Evolutionary conservation across 2,888 invertebrate species (phyloP).

Genomic region (Drosophila birchii): DNA sequence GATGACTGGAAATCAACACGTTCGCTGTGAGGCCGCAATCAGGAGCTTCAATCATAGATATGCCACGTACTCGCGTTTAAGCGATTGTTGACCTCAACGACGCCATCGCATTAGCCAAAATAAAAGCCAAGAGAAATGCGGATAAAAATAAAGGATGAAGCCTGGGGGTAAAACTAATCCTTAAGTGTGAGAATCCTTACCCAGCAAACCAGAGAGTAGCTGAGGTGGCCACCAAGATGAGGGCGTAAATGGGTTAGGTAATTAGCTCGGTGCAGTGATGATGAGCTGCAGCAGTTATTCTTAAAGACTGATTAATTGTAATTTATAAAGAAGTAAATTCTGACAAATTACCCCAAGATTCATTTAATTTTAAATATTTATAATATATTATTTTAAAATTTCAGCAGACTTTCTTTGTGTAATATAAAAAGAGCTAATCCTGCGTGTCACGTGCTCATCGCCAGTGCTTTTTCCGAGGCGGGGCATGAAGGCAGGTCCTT

Average conservation of each 20-base stretch:
- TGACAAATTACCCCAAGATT: background rate
- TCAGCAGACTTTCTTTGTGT: accelerated
- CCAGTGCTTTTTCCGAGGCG: background rate
- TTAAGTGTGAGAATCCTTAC: background rate
- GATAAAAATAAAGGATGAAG: conserved; percentile 24
- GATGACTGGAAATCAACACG: conserved; percentile 59
- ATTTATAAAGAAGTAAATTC: background rate
- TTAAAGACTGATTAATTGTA: background rate
- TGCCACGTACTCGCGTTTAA: conserved; percentile 73
- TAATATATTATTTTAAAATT: background rate
- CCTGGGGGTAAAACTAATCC: conserved; percentile 23
- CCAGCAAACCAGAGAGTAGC: background rate
- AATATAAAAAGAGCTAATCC: too few relatives aligned
- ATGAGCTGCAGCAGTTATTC: background rate
- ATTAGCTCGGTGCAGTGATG: conserved; percentile 2
- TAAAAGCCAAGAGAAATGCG: conserved; percentile 18
- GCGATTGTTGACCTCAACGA: conserved; percentile 73
- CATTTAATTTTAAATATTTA: background rate
- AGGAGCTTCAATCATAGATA: conserved; percentile 70
- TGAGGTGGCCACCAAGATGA: conserved; percentile 14
- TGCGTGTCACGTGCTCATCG: conserved; percentile 37
- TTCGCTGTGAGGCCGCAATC: conserved; percentile 61
- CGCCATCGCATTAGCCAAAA: conserved; percentile 38
- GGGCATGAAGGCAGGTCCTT: conserved; percentile 5
- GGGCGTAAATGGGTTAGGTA: conserved; percentile 26